Conservation (phyloP, 2,797 vertebrate species). For the Rallus crepitans region DNA sequence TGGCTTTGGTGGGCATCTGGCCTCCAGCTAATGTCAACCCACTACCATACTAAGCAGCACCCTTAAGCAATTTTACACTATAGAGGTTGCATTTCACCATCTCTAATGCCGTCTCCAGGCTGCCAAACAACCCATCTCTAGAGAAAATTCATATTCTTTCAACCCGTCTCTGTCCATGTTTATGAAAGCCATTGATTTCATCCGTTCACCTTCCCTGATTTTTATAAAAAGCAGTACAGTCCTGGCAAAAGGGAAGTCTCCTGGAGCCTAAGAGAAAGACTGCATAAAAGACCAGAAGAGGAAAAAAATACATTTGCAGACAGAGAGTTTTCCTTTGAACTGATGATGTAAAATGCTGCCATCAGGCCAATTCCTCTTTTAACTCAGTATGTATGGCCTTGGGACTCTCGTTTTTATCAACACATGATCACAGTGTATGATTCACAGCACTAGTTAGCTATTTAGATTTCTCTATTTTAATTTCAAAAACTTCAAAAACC, state of each 20-base stretch:
- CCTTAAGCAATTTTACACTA: background rate
- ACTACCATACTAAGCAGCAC: no score
- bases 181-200: slow-evolving; percentile 12
- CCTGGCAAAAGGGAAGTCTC: background rate
- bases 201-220: background rate
- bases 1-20: no score
- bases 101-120: background rate
- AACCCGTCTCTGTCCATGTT: background rate
- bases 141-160: background rate
- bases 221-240: background rate
- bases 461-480: background rate
- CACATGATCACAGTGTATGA: background rate
- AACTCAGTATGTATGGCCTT: background rate
- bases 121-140: background rate
- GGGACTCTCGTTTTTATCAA: background rate
- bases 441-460: background rate
- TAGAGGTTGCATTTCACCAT: background rate
- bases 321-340: background rate
- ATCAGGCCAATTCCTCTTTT: background rate
- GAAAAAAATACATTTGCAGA: background rate
- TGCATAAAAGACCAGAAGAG: background rate
- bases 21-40: no score
- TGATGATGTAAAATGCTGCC: background rate
- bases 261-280: background rate
- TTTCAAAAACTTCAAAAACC: background rate